Evolutionary conservation across 2,888 invertebrate species (phyloP), one percentile per base, ranked within the genome.

Genomic region (Hemicrepidius hirtus): DNA sequence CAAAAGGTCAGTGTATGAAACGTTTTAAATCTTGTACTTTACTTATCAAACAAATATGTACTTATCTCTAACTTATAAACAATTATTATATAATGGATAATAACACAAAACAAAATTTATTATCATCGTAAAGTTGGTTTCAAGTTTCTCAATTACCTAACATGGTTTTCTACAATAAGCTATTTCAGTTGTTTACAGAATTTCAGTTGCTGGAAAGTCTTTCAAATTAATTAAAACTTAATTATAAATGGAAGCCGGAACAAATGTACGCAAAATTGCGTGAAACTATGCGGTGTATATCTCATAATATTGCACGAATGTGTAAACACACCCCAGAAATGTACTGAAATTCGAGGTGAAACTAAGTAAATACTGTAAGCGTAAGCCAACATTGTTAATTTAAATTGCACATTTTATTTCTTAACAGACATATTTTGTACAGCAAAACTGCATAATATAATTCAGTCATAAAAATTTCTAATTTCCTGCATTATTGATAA

Each of bases 161-260:
- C 57, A 16, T 20, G 4, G 32, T 20, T 20, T 35, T 20, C 35
- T 57, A 57, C 35, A 21, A 57, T 37, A 57, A 18, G 57, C 37
- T 57, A 57, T 18, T 55, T 57, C 37, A 37, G 10, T 57, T 57
- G 37, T 57, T 57, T 37, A 35, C 35, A 16, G 57, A 35, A 57
- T 37, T 57, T 37, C 37, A 20, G 57, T 37, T 37, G 37, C 37
- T 57, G 21, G 12, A 37, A 57, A 57, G 57, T 57, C 57, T 57
- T 59, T 68, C 62, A 24, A 46, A 68, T 68, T 72, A 68, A 67
- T 72, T 63, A 59, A 63, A 72, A 72, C 41, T 71, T 71, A 68
- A 72, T 72, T 72, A 72, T 71, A 67, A 53, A 62, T 62, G 49
- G 67, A 63, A 64, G 41, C 49, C 28, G 57, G 63, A 40, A 50